Evolutionary conservation across 2,888 invertebrate species (phyloP).

Genomic region (Drosophila greeni): DNA sequence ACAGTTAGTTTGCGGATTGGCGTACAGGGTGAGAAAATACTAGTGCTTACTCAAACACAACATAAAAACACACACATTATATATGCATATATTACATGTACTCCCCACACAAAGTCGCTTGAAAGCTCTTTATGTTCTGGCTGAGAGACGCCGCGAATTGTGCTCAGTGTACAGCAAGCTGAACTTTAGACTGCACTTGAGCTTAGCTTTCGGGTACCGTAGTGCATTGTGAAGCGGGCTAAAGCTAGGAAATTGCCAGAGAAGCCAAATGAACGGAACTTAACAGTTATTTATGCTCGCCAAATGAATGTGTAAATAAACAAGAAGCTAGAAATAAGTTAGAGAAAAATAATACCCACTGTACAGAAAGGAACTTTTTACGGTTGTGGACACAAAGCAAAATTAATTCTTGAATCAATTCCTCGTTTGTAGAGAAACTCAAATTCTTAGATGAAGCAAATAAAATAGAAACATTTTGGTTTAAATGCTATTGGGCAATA

Average conservation of each 20-base stretch:
- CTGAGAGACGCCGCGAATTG: not conserved
- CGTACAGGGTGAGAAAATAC: slow-evolving; percentile 22
- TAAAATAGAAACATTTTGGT: slow-evolving; percentile 15
- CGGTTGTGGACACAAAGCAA: slow-evolving; percentile 66
- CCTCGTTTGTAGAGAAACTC: slow-evolving; percentile 56
- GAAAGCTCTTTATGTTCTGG: slow-evolving; percentile 16
- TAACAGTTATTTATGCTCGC: slow-evolving; percentile 1
- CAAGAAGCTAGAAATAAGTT: slow-evolving; percentile 2
- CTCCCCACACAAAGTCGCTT: not conserved
- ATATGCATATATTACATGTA: slow-evolving; percentile 3
- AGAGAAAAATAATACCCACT: slow-evolving; percentile 34
- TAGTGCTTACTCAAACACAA: slow-evolving; percentile 5
- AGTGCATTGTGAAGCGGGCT: slow-evolving; percentile 36
- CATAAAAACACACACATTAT: not conserved
- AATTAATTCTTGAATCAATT: slow-evolving; percentile 52
- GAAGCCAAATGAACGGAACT: slow-evolving; percentile 4
- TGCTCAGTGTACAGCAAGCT: slow-evolving; percentile 39
- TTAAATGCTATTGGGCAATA: slow-evolving; percentile 23
- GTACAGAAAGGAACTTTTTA: slow-evolving; percentile 70
- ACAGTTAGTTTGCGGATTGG: slow-evolving; percentile 10
- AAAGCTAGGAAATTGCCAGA: not conserved
- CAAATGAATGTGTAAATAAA: slow-evolving; percentile 21
- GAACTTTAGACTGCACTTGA: slow-evolving; percentile 52
- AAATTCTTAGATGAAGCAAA: slow-evolving; percentile 20
- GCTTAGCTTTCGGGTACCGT: slow-evolving; percentile 57